phyloP scores from a whole-genome alignment of 2,888 invertebrate genomes.

The Drosophila kokeensis region DNA sequence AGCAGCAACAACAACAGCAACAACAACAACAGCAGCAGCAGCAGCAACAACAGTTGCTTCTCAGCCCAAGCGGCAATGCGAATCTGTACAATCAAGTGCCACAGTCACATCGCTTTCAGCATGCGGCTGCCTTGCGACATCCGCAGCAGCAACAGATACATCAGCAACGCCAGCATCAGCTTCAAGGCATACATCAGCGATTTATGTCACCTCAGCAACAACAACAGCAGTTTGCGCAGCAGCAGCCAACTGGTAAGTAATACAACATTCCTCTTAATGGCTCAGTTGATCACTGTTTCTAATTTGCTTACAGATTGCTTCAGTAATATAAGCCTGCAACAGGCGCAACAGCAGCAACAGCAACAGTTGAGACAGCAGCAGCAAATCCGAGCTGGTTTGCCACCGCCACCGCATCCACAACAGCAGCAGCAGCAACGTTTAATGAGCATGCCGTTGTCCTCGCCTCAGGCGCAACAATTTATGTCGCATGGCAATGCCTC shows the following conservation, averaged over 20 bases:
- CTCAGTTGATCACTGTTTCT: neutral
- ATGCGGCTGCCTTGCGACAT: slow-evolving; percentile 71
- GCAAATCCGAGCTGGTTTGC: slow-evolving; percentile 67
- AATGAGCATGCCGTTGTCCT: slow-evolving; percentile 71
- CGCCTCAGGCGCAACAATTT: slow-evolving; percentile 71
- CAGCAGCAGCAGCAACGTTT: slow-evolving; percentile 70
- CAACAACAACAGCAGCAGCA: slow-evolving; percentile 59
- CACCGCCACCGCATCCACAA: slow-evolving; percentile 68
- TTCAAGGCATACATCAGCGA: slow-evolving; percentile 74
- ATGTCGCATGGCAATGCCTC: slow-evolving; percentile 73
- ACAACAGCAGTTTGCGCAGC: slow-evolving; percentile 68
- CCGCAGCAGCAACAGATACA: slow-evolving; percentile 66
- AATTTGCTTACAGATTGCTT: slow-evolving; percentile 58
- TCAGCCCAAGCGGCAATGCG: slow-evolving; percentile 74
- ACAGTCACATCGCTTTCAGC: slow-evolving; percentile 65
- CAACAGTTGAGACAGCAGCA: slow-evolving; percentile 77
- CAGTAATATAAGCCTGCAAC: slow-evolving; percentile 59
- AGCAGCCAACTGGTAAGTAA: slow-evolving; percentile 57
- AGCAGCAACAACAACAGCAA: slow-evolving; percentile 51
- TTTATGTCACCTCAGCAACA: slow-evolving; percentile 69
- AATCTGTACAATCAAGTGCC: slow-evolving; percentile 70
- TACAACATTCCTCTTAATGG: neutral
- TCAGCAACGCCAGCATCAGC: slow-evolving; percentile 74
- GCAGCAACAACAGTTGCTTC: slow-evolving; percentile 69
- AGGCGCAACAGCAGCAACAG: slow-evolving; percentile 38